These are phyloP conservation scores for Gallinago stenura DNA, from an alignment of 2,797 vertebrate species.

Conservation along the genomic window DNA sequence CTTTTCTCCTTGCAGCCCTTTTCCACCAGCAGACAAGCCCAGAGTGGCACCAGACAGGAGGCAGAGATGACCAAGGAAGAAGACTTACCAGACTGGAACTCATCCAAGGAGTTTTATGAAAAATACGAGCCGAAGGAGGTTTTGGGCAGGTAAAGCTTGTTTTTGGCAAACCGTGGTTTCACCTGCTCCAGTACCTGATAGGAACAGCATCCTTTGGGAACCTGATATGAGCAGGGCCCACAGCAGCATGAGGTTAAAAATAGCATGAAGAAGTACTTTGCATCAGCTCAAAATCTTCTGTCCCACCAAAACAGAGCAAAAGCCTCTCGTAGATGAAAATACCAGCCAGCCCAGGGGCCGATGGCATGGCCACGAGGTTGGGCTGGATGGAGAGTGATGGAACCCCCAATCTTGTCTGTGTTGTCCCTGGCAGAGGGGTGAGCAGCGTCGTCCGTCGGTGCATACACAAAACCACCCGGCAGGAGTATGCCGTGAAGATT, in stretches of 20 bases:
- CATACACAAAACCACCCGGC: conserved; percentile 85
- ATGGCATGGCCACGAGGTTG: accelerated
- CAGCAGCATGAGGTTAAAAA: conserved; percentile 11
- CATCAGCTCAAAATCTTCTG: neutral
- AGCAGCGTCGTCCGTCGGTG: conserved; percentile 96
- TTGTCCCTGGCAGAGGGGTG: conserved; percentile 85
- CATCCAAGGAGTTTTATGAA: conserved; percentile 92
- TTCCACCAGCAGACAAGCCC: neutral
- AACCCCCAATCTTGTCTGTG: neutral
- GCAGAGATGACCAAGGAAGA: conserved; percentile 91
- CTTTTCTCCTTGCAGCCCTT: neutral
- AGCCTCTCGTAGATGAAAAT: neutral
- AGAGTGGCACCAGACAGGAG: neutral
- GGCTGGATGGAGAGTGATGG: neutral
- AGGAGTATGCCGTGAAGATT: conserved; percentile 95
- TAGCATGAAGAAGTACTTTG: neutral
- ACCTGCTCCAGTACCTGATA: accelerated
- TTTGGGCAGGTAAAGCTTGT: conserved; percentile 89
- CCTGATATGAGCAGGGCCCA: neutral
- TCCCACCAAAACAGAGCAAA: neutral
- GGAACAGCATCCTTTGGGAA: neutral
- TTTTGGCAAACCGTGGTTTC: neutral
- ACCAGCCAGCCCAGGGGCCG: neutral
- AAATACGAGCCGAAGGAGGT: conserved; percentile 97
- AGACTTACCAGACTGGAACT: conserved; percentile 88